These are phyloP conservation scores for Aquatica leii DNA, from an alignment of 2,888 invertebrate species.

Conservation along the genomic window DNA sequence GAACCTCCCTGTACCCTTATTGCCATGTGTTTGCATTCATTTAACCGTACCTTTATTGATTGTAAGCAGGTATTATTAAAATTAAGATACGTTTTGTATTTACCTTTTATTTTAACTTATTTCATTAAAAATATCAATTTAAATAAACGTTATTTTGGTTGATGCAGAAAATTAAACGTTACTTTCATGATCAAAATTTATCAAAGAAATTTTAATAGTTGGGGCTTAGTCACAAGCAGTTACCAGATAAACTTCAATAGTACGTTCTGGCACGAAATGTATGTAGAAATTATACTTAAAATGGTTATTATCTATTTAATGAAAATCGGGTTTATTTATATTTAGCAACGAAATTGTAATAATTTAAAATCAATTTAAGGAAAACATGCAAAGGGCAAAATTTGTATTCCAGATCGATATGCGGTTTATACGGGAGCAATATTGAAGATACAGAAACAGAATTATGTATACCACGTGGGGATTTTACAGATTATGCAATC, in stretches of 20 bases:
- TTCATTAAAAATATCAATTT: not conserved
- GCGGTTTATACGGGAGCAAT: slow-evolving; percentile 34
- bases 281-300: slow-evolving; percentile 34
- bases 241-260: slow-evolving; percentile 23
- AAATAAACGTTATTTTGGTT: not conserved
- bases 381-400: slow-evolving; percentile 45
- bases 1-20: slow-evolving; percentile 40
- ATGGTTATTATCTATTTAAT: slow-evolving; percentile 39
- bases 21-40: slow-evolving; percentile 38
- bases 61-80: slow-evolving; percentile 22
- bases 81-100: slow-evolving; percentile 2
- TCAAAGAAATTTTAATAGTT: slow-evolving; percentile 16
- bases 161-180: too few species aligned
- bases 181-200: too few species aligned
- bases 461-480: slow-evolving; percentile 36
- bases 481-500: slow-evolving; percentile 34
- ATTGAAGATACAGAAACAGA: slow-evolving; percentile 36
- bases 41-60: slow-evolving; percentile 34
- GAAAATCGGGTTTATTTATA: slow-evolving; percentile 46
- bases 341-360: slow-evolving; percentile 41
- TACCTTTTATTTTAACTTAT: too few species aligned
- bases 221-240: slow-evolving; percentile 14
- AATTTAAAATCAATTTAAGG: slow-evolving; percentile 45
- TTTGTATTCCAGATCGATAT: slow-evolving; percentile 43
- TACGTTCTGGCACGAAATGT: slow-evolving; percentile 33